Evolutionary conservation across 2,113 vertebrate species (phyloP).

Genomic region (Aldabrachelys gigantea): DNA sequence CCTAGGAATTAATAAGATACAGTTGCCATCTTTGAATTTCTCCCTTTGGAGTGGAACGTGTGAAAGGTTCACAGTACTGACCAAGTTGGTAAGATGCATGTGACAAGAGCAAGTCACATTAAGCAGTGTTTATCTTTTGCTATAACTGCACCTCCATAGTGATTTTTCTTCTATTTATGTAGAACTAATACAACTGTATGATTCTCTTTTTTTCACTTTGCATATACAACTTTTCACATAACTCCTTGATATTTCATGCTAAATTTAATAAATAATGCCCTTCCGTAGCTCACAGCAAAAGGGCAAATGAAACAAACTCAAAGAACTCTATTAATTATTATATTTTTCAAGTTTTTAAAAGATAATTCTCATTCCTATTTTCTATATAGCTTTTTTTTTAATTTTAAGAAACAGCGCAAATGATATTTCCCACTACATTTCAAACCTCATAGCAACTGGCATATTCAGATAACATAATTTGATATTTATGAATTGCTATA

Average conservation of each 20-base stretch:
- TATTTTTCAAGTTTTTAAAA: not conserved
- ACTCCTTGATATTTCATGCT: not conserved
- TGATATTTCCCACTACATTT: not conserved
- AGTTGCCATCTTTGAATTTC: not conserved
- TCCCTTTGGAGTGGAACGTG: not conserved
- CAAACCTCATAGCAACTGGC: not conserved
- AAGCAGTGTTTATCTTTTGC: not conserved
- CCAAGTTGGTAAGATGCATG: not conserved
- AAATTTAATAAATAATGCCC: not conserved
- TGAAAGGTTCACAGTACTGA: not conserved
- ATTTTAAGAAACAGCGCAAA: not conserved
- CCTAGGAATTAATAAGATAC: not conserved
- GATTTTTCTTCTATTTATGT: not conserved
- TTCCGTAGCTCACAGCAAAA: not conserved
- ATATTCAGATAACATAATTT: not conserved
- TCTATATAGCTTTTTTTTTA: not conserved
- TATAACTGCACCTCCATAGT: not conserved
- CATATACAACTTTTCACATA: not conserved
- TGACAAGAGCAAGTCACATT: not conserved
- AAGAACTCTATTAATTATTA: fast-evolving
- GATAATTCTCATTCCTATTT: not conserved
- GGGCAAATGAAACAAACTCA: not conserved
- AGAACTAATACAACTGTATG: not conserved
- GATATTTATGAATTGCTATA: not conserved
- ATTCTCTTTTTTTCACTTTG: not conserved